Evolutionary conservation across 1,140 invertebrate genomes (phyloP), one percentile per base, ranked within the genome.

Genomic region (Ceratina australensis): DNA sequence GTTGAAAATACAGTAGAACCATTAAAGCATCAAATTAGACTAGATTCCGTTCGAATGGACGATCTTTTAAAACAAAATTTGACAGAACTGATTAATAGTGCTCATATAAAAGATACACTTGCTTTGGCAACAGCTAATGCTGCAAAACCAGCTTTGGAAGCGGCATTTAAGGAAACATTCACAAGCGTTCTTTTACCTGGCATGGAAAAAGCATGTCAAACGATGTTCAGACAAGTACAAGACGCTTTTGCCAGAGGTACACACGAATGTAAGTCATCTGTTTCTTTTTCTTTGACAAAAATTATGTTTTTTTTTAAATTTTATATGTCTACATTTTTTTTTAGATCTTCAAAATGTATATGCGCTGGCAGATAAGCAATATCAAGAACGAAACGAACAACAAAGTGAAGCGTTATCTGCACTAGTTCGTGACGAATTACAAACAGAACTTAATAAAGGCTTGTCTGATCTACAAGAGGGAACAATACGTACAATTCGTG

Each of bases 201-300:
- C 16, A 96, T 97, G 93, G 97, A 98, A 89, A 96, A 95, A 89
- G 94, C 96, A 57, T 96, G 96, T 85, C 95, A 96, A 83, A 95
- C 95, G 83, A 96, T 98, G 93, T 98, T 98, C 86, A 93, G 94
- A 49, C 97, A 98, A 93, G 94, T 98, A 3, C 97, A 98, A 88
- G 95, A 97, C 18, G 94, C 95, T 3, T 98, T 98, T 90, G 94
- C 95, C 56, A 94, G 94, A 80, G 98, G 98, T 80, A 97, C 97
- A 4, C 95, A 95, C 87, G 97, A 98, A 92, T 98, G 97, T 98
- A 93, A 95, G 95, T 79, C 69, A 68, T 15, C 20, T 5, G 4
- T 56, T 42, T 26, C 8, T 10, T 49, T 52, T 33, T 33, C 28
- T 57, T 47, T 54, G 13, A 47, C 1, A 4, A 73, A 42, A n/a